Conservation (phyloP, 2,888 invertebrate species). For the Craniophora ligustri region DNA sequence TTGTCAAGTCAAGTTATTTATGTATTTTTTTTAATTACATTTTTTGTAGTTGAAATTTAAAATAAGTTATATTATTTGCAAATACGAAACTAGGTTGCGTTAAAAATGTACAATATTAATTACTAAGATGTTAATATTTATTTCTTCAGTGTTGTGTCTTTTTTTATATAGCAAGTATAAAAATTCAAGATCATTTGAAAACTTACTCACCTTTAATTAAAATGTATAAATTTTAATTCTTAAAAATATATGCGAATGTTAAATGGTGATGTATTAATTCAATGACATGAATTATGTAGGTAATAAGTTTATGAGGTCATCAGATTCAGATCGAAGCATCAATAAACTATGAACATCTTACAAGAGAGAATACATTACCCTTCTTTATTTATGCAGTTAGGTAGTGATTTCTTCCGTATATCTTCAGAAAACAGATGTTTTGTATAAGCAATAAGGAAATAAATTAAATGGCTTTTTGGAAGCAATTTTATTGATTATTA, state of each 20-base stretch:
- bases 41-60: background rate
- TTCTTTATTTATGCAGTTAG: constrained; percentile 15
- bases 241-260: background rate
- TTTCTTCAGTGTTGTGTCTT: constrained; percentile 8
- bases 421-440: constrained; percentile 10
- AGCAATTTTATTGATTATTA: too few relatives aligned
- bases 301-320: constrained; percentile 15
- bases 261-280: background rate
- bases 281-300: background rate
- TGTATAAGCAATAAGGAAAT: background rate
- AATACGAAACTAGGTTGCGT: background rate
- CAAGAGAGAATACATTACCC: constrained; percentile 34
- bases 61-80: too few relatives aligned
- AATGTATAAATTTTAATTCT: background rate
- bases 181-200: constrained; percentile 31
- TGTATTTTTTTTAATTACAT: background rate
- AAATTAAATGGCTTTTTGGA: too few relatives aligned
- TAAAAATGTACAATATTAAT: background rate
- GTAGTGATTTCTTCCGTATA: constrained; percentile 14
- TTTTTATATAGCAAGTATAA: constrained; percentile 11
- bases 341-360: constrained; percentile 5
- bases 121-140: constrained; percentile 4
- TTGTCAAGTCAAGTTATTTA: background rate
- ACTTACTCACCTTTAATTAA: constrained; percentile 3
- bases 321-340: background rate